Evolutionary conservation across 2,113 vertebrate species (phyloP).

Genomic region (Pionites leucogaster): DNA sequence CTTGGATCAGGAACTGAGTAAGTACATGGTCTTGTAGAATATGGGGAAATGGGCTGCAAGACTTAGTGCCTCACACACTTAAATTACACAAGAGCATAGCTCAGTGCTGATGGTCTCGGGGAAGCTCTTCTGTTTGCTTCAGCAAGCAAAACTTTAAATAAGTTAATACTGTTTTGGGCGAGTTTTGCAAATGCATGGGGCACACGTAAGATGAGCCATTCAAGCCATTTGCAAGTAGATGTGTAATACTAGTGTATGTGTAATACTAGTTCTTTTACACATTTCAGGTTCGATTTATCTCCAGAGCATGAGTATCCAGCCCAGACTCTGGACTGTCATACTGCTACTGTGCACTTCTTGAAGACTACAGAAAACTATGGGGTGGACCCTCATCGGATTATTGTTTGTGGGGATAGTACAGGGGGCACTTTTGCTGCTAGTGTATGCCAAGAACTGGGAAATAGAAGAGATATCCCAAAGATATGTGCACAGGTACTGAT

Average conservation of each 20-base stretch:
- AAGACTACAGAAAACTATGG: background rate
- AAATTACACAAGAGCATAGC: background rate
- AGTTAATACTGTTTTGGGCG: background rate
- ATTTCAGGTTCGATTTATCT: background rate
- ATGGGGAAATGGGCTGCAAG: background rate
- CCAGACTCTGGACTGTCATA: background rate
- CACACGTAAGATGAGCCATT: background rate
- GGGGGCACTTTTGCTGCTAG: background rate
- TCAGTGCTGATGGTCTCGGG: too few species aligned
- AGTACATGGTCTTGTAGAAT: background rate
- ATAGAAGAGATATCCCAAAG: background rate
- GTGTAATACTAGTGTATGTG: background rate
- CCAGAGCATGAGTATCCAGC: background rate
- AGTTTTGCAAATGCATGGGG: background rate
- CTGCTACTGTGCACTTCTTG: background rate
- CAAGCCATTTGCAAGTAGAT: background rate
- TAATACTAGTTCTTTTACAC: background rate
- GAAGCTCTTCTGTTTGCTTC: background rate
- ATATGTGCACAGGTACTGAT: conserved; percentile 25
- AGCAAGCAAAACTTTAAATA: background rate
- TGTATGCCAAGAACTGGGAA: background rate
- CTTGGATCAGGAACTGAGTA: background rate
- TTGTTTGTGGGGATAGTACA: background rate
- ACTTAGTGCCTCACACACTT: background rate
- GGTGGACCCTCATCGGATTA: background rate